Evolutionary conservation across 2,113 vertebrate genomes (phyloP).

Genomic region (Isurus oxyrinchus): DNA sequence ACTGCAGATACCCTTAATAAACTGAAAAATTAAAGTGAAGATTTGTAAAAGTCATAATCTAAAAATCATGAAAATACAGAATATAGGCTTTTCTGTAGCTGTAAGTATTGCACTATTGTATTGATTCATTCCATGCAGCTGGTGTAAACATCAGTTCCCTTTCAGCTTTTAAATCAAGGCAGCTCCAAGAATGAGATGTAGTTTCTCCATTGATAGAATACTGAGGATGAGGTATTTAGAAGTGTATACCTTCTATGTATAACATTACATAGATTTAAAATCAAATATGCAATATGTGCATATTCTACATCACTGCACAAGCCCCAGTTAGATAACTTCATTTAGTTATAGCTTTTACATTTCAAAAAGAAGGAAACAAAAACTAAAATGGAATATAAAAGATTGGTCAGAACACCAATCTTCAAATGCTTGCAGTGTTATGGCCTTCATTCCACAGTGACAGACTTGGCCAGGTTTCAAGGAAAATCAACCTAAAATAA

Average conservation of each 20-base stretch:
- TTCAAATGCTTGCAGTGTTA: constrained; percentile 19
- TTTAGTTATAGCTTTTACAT: neutral
- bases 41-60: constrained; percentile 37
- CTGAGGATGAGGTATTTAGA: constrained; percentile 60
- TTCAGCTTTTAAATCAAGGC: constrained; percentile 51
- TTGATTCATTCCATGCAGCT: constrained; percentile 59
- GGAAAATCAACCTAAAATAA: constrained; percentile 84
- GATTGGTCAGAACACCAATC: neutral
- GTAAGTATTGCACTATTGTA: constrained; percentile 78
- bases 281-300: constrained; percentile 13
- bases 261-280: constrained; percentile 38
- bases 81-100: neutral
- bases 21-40: constrained; percentile 26
- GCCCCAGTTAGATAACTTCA: constrained; percentile 38
- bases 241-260: constrained; percentile 43
- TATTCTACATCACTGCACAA: constrained; percentile 40
- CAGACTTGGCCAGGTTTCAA: constrained; percentile 93
- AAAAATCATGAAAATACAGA: constrained; percentile 30
- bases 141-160: constrained; percentile 57
- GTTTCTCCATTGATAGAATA: constrained; percentile 57
- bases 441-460: constrained; percentile 78
- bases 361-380: constrained; percentile 2
- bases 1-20: neutral
- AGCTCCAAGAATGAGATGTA: constrained; percentile 46
- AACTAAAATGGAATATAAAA: neutral